phyloP scores from a whole-genome alignment of 2,113 vertebrate genomes.

The Ochotona curzoniae region DNA sequence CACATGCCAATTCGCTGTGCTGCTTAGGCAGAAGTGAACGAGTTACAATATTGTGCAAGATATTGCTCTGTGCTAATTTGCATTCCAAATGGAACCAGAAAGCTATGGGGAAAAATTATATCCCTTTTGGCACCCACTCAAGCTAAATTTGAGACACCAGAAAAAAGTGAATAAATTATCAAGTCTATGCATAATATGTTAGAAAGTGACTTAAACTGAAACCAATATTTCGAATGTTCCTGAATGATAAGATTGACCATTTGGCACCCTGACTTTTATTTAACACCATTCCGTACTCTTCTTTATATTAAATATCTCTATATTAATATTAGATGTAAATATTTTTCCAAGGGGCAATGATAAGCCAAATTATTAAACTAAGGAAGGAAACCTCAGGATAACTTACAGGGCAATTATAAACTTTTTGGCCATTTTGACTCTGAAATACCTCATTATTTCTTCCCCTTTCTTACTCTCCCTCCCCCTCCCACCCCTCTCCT shows the following conservation, averaged over 20 bases:
- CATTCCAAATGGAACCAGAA: slow-evolving; percentile 63
- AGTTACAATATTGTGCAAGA: not conserved
- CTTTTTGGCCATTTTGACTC: slow-evolving; percentile 12
- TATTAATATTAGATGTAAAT: slow-evolving; percentile 52
- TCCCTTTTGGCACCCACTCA: slow-evolving; percentile 59
- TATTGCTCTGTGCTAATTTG: slow-evolving; percentile 48
- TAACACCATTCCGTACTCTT: slow-evolving; percentile 49
- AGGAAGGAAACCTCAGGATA: not conserved
- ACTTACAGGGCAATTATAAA: not conserved
- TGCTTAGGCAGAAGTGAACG: not conserved
- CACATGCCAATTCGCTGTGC: not conserved
- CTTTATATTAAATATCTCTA: slow-evolving; percentile 52
- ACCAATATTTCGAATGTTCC: not conserved
- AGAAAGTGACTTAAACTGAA: slow-evolving; percentile 64
- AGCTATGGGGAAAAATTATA: slow-evolving; percentile 47
- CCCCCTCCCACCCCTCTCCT: not conserved
- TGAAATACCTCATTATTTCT: not conserved
- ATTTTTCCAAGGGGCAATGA: not conserved
- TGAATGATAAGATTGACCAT: slow-evolving; percentile 42
- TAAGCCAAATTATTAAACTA: not conserved
- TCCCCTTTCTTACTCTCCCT: not conserved
- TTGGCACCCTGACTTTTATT: slow-evolving; percentile 50
- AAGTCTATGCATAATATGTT: slow-evolving; percentile 65
- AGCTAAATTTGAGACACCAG: slow-evolving; percentile 70
- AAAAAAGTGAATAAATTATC: slow-evolving; percentile 73